phyloP scores from a whole-genome alignment of 2,797 vertebrate species.

The Anomalospiza imberbis region DNA sequence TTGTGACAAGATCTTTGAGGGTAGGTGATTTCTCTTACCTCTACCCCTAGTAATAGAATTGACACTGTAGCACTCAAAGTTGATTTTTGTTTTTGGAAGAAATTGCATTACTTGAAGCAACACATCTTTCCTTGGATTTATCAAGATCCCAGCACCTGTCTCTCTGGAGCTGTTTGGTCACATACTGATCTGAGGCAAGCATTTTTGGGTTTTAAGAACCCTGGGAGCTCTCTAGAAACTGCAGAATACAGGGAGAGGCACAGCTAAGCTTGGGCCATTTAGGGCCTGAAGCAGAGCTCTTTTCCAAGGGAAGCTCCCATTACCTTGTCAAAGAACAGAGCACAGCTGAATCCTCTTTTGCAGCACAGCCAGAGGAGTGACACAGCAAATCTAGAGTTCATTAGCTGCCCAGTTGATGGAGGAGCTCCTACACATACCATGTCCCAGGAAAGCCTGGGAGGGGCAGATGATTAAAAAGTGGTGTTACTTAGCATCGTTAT shows the following conservation, averaged over 20 bases:
- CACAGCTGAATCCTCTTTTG: neutral
- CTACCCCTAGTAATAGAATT: neutral
- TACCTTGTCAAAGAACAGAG: neutral
- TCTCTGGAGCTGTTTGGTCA: neutral
- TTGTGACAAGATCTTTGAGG: neutral
- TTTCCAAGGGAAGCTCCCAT: neutral
- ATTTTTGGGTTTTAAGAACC: neutral
- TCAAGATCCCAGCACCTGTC: neutral
- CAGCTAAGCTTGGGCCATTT: neutral
- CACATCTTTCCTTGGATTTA: neutral
- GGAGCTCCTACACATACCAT: neutral
- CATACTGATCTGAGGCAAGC: neutral
- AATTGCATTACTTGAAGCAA: neutral
- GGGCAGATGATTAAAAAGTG: neutral
- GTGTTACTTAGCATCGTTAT: neutral
- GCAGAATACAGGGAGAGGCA: rapidly evolving
- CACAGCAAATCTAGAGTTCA: neutral
- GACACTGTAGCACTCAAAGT: neutral
- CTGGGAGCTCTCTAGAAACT: neutral
- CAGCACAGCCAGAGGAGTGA: neutral
- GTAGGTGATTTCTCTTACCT: neutral
- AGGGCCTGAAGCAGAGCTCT: neutral
- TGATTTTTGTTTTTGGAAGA: neutral
- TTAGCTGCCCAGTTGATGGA: neutral
- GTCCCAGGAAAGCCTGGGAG: neutral